A percentile compares a stretch with the other conserved stretches of the same genome.
Conservation (phyloP, 2,113 vertebrate species). For the Coracopsis vasa region DNA sequence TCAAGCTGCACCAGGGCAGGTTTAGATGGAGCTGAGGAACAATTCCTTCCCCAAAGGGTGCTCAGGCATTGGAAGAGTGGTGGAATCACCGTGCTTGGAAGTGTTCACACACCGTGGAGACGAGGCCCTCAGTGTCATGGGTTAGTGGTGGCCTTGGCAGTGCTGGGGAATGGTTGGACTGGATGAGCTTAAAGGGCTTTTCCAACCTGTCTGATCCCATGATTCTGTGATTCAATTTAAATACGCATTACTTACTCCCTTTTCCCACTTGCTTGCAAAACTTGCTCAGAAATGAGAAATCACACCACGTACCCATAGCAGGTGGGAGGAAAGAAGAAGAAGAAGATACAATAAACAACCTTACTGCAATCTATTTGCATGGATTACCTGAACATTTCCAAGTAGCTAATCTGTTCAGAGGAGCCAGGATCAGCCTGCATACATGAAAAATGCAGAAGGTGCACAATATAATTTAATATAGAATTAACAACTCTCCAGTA, state of each 20-base stretch:
- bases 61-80: background rate
- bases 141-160: background rate
- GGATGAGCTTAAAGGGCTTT: background rate
- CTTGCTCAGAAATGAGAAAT: constrained; percentile 27
- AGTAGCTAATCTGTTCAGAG: constrained; percentile 25
- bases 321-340: background rate
- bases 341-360: background rate
- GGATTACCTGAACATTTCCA: constrained; percentile 27
- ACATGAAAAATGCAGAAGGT: constrained; percentile 11
- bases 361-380: background rate
- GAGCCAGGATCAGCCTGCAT: background rate
- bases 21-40: background rate
- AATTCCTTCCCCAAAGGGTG: background rate
- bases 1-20: background rate
- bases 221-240: background rate
- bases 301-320: background rate
- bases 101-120: background rate
- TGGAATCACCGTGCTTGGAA: background rate
- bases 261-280: constrained; percentile 8
- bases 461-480: background rate
- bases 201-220: background rate
- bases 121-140: background rate
- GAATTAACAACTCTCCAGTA: background rate
- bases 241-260: background rate
- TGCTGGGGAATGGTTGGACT: background rate